Percentiles rank a stretch among this genome's conserved stretches.
Evolutionary conservation across 2,888 invertebrate species (phyloP).

Genomic region (Mesorhabditis sp.): DNA sequence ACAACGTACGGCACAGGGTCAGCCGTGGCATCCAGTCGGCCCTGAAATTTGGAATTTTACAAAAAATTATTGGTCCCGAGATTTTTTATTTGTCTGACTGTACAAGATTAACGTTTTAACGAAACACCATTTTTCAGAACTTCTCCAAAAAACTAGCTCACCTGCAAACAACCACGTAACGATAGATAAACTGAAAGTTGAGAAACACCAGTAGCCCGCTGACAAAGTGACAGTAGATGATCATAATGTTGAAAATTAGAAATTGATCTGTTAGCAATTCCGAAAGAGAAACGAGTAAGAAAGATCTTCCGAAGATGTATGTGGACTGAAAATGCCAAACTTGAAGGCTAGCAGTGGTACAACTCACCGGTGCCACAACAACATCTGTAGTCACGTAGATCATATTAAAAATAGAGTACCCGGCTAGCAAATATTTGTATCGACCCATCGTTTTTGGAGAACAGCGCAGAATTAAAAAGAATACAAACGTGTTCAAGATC

Average conservation of each 20-base stretch:
- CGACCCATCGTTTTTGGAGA: not conserved
- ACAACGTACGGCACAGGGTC: not conserved
- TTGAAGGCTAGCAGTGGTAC: not conserved
- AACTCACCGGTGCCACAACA: constrained; percentile 3
- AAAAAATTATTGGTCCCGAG: not conserved
- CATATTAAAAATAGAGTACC: not conserved
- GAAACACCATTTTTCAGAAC: no score
- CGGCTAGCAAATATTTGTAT: not conserved
- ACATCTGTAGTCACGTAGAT: constrained; percentile 4
- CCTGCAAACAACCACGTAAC: constrained; percentile 1
- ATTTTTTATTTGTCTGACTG: not conserved
- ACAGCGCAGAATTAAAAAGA: not conserved
- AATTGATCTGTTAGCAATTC: not conserved
- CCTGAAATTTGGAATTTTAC: not conserved
- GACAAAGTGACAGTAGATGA: not conserved
- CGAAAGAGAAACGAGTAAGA: not conserved
- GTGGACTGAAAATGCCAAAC: not conserved
- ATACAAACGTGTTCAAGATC: not conserved
- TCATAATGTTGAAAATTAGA: not conserved
- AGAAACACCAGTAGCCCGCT: not conserved
- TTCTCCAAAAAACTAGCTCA: not conserved
- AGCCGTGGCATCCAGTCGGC: not conserved
- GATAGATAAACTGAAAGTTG: not conserved
- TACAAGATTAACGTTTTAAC: no score
- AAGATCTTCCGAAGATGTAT: not conserved